Percentiles rank a stretch among this genome's conserved stretches.
Conservation (phyloP, 2,113 vertebrate genomes). For the Corydoras maculifer region DNA sequence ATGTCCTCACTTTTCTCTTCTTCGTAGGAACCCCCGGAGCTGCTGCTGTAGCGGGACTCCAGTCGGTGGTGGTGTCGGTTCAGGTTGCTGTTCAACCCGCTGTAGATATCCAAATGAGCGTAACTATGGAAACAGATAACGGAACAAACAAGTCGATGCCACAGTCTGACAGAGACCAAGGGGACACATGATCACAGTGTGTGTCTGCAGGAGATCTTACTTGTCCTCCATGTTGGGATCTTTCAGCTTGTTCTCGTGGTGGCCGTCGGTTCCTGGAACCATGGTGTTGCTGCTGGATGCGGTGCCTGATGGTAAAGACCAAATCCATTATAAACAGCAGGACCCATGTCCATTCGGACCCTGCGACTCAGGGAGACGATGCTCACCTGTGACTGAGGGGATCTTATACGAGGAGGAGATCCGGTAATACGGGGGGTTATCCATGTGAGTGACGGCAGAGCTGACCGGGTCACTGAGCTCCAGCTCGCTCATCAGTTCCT, state of each 20-base stretch:
- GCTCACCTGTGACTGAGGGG: constrained; percentile 94
- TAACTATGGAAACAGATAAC: constrained; percentile 64
- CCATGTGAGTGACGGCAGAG: constrained; percentile 94
- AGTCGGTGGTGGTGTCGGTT: constrained; percentile 94
- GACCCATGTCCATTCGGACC: neutral
- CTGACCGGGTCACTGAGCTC: constrained; percentile 89
- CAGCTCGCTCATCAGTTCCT: constrained; percentile 91
- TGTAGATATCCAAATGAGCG: constrained; percentile 85
- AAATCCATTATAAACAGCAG: too few relatives aligned
- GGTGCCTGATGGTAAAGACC: constrained; percentile 69
- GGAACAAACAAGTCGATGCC: neutral
- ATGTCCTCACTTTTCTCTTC: constrained; percentile 88
- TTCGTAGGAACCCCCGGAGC: constrained; percentile 97
- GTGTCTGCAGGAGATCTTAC: constrained; percentile 51
- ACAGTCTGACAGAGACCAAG: too few relatives aligned
- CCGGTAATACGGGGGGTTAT: constrained; percentile 95
- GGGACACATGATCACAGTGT: too few relatives aligned
- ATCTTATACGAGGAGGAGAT: constrained; percentile 94
- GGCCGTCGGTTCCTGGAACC: constrained; percentile 85
- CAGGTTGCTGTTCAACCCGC: constrained; percentile 86
- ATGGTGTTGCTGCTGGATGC: constrained; percentile 99
- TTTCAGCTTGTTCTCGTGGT: constrained; percentile 82
- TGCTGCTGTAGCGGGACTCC: constrained; percentile 98
- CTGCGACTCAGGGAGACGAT: neutral
- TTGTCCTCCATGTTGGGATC: constrained; percentile 84